Conservation (phyloP, 2,113 vertebrate genomes). For the Muntiacus muntjak region DNA sequence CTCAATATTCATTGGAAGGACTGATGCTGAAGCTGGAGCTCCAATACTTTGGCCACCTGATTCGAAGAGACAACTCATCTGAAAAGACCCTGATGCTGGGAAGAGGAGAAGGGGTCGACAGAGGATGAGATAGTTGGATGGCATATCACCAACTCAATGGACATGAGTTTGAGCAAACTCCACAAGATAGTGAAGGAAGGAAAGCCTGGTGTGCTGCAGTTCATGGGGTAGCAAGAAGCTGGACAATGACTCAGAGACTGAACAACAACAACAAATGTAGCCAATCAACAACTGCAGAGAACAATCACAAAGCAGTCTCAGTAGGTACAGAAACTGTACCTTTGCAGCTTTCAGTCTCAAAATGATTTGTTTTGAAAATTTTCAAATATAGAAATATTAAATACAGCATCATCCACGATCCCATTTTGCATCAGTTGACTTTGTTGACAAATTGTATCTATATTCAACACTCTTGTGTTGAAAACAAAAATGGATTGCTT, state of each 20-base stretch:
- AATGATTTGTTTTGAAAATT: neutral
- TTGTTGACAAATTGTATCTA: neutral
- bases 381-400: neutral
- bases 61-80: neutral
- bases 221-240: neutral
- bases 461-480: neutral
- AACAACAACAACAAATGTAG: neutral
- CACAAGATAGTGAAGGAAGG: neutral
- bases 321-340: neutral
- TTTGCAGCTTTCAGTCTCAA: neutral
- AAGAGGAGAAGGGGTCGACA: fast-evolving
- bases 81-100: neutral
- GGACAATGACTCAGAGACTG: neutral
- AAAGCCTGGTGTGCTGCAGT: neutral
- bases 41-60: neutral
- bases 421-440: neutral
- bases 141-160: neutral
- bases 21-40: neutral
- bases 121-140: neutral
- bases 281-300: neutral
- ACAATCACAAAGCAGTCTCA: neutral
- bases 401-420: neutral
- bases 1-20: neutral
- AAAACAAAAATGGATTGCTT: neutral
- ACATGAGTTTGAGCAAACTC: neutral